phyloP scores from a whole-genome alignment of 2,113 vertebrate genomes.

The human (Homo sapiens) region GRCh38 chr1:238690501-238691000 shows the following conservation, averaged over 20 bases:
- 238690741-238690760: background rate
- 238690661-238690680: background rate
- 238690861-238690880: background rate
- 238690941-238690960: background rate
- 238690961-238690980: background rate
- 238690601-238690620: rapidly evolving
- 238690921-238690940: background rate
- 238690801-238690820: background rate
- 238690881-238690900: background rate
- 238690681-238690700: background rate
- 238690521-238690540: background rate
- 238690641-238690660: background rate
- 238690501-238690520: background rate
- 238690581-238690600: background rate
- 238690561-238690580: background rate
- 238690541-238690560: background rate
- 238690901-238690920: background rate
- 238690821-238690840: background rate
- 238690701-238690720: background rate
- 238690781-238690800: background rate
- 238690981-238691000: background rate
- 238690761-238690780: background rate
- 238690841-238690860: background rate
- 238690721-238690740: background rate
- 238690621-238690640: background rate